phyloP scores from a whole-genome alignment of 2,888 invertebrate species.

The Chrysolina americana region DNA sequence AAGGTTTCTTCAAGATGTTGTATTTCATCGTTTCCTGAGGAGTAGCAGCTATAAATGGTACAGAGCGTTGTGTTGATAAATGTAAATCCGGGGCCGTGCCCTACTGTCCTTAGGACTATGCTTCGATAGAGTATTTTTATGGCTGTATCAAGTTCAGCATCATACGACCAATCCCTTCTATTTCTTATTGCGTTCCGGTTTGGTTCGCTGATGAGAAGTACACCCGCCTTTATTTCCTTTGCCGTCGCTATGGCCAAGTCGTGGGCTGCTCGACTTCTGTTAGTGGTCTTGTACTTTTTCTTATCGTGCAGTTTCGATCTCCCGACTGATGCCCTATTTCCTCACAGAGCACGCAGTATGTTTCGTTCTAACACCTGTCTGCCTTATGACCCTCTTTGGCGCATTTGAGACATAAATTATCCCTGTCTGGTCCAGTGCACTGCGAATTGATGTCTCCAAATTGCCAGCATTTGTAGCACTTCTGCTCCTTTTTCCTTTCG shows the following conservation, averaged over 20 bases:
- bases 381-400: too few relatives aligned
- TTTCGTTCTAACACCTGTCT: neutral
- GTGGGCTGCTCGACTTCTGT: constrained; percentile 20
- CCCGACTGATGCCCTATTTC: neutral
- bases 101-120: constrained; percentile 26
- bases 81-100: too few relatives aligned
- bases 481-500: constrained; percentile 30
- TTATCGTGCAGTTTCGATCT: neutral
- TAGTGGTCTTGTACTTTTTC: constrained; percentile 26
- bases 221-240: constrained; percentile 12
- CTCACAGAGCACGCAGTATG: too few relatives aligned
- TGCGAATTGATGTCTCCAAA: too few relatives aligned
- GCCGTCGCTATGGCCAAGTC: constrained; percentile 27
- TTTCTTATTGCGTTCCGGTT: constrained; percentile 23
- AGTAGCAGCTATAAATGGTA: constrained; percentile 36
- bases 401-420: too few relatives aligned
- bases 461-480: too few relatives aligned
- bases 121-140: constrained; percentile 39
- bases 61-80: too few relatives aligned
- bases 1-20: neutral
- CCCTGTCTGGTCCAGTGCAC: too few relatives aligned
- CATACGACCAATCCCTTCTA: constrained; percentile 41
- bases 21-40: neutral
- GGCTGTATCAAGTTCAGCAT: constrained; percentile 33
- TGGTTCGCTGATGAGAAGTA: constrained; percentile 33